Evolutionary conservation across 1,140 invertebrate genomes (phyloP), one percentile per base, ranked within the genome.

Genomic region (Drosophila jambulina): DNA sequence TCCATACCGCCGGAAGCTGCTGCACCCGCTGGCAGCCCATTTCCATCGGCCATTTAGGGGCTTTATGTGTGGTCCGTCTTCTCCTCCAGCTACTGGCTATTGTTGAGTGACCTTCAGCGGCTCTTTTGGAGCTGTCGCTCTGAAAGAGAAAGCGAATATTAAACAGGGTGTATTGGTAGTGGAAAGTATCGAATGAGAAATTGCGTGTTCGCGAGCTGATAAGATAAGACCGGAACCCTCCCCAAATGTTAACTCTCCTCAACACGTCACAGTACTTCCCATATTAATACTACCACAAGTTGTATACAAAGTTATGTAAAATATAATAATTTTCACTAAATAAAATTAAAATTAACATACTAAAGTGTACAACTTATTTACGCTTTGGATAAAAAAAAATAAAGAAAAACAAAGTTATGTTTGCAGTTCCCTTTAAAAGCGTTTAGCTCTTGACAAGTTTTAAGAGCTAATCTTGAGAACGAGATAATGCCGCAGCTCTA

Each of bases 31-130:
- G 91, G 61, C 78, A 85, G 80, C 78, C 76, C 81, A 92, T 92
- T 92, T 76, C 91, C 91, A 88, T 92, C 87, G 75, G 91, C 91
- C 91, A 92, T 92, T 90, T 90, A 85, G 59, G 49, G 46, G 81
- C 57, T 88, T 65, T 27, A 29, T 70, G 27, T 67, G 70, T 68
- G 71, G 19, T 64, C 29, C 58, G 36, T 54, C 70, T 45, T 29
- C 78, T 74, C 54, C 49, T 53, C 51, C 62, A 57, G 45, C 48
- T 57, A 42, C 48, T 23, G 46, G 2, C 25, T 27, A 10, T 32
- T 21, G 21, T 36, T 54, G 38, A 54, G 38, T 70, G 67, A 70
- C 67, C 67, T 68, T 68, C 48, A 54, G 29, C 48, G 34, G 38
- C 32, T 27, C 29, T 40, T 38, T 32, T 19, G 48, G 46, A 70